phyloP scores from a whole-genome alignment of 2,888 invertebrate genomes.

The Pardosa pseudoannulata region DNA sequence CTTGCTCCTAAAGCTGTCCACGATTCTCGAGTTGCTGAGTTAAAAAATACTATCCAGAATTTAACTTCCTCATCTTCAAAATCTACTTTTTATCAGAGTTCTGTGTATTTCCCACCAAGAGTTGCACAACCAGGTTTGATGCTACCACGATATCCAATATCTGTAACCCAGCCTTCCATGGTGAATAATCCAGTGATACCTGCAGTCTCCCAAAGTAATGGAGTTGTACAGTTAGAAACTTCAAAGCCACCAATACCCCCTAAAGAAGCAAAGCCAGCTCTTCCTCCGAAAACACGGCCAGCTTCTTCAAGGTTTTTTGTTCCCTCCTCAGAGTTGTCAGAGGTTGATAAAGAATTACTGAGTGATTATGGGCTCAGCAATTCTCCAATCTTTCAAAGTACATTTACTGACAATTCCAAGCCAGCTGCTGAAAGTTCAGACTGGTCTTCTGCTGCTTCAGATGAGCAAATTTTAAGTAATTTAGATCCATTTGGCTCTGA shows the following conservation, averaged over 20 bases:
- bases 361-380: conserved; percentile 55
- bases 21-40: conserved; percentile 50
- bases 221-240: background rate
- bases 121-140: conserved; percentile 41
- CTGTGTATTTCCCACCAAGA: conserved; percentile 41
- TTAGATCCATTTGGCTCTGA: background rate
- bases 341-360: conserved; percentile 46
- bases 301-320: conserved; percentile 45
- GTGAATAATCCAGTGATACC: background rate
- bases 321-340: conserved; percentile 26
- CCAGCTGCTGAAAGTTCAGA: background rate
- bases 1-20: conserved; percentile 28
- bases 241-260: background rate
- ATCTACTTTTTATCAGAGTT: conserved; percentile 17
- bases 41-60: conserved; percentile 60
- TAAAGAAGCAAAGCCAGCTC: conserved; percentile 33
- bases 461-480: background rate
- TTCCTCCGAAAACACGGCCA: conserved; percentile 45
- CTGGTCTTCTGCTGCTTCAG: background rate
- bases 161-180: background rate
- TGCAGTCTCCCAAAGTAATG: background rate
- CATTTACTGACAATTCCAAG: background rate
- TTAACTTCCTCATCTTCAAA: conserved; percentile 31
- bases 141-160: conserved; percentile 21
- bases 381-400: conserved; percentile 45